Conservation (phyloP, 2,113 vertebrate species). For the Leuciscus idus region DNA sequence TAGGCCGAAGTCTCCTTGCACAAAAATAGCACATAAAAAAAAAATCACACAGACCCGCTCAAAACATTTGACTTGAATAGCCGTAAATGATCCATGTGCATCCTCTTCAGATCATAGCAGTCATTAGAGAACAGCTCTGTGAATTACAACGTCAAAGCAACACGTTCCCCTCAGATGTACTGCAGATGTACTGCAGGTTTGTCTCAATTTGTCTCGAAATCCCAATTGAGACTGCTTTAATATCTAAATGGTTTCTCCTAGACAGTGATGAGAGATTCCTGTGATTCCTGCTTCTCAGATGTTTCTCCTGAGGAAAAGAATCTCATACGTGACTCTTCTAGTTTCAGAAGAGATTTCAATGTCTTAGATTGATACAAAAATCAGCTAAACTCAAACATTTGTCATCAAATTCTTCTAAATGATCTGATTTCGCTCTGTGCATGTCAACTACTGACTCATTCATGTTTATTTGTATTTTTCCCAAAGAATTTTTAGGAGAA, state of each 20-base stretch:
- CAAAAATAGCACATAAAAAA: slow-evolving; percentile 71
- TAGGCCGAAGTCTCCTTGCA: slow-evolving; percentile 76
- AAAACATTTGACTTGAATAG: not conserved
- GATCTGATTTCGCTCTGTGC: too few relatives aligned
- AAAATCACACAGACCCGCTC: slow-evolving; percentile 9
- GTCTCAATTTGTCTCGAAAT: not conserved
- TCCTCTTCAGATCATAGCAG: slow-evolving; percentile 16
- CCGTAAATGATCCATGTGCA: slow-evolving; percentile 16
- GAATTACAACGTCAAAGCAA: not conserved
- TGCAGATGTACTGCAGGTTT: not conserved
- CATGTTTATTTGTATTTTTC: too few relatives aligned
- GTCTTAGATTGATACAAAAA: too few relatives aligned
- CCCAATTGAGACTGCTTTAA: not conserved
- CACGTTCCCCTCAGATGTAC: not conserved
- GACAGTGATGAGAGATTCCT: not conserved
- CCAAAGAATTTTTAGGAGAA: too few relatives aligned
- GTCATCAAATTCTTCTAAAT: too few relatives aligned
- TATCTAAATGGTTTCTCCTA: not conserved
- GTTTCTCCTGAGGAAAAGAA: not conserved
- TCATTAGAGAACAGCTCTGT: not conserved
- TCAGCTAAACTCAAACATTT: too few relatives aligned
- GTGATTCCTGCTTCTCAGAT: not conserved
- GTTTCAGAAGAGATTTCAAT: not conserved
- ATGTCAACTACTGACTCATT: too few relatives aligned
- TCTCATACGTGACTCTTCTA: not conserved